Percentiles rank a stretch among this genome's conserved stretches.
Conservation (phyloP, 2,888 invertebrate species). For the Lobophora halterata region DNA sequence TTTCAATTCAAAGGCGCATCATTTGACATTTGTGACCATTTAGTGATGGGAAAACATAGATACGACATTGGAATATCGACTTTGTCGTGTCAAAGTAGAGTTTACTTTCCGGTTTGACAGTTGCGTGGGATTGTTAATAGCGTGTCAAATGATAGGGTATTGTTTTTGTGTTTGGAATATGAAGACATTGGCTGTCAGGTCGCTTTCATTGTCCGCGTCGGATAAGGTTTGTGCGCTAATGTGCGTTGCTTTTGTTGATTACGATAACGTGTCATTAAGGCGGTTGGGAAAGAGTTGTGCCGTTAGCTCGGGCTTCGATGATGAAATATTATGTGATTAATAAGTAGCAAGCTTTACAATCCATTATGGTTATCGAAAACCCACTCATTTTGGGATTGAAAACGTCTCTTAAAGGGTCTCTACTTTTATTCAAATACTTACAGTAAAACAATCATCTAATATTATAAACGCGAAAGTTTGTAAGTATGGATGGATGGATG, state of each 20-base stretch:
- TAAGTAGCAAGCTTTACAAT: conserved; percentile 9
- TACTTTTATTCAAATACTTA: too few relatives aligned
- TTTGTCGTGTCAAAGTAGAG: conserved; percentile 25
- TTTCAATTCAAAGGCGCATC: conserved; percentile 13
- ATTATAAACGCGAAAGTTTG: too few relatives aligned
- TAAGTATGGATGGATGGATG: too few relatives aligned
- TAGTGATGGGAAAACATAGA: conserved; percentile 24
- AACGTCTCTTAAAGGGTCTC: too few relatives aligned
- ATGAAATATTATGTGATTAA: conserved; percentile 19
- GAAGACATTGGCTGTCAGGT: conserved; percentile 72
- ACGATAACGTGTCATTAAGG: conserved; percentile 44
- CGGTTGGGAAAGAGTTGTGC: conserved; percentile 25
- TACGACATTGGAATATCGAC: conserved; percentile 34
- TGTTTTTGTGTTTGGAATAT: conserved; percentile 70
- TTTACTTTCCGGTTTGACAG: conserved; percentile 25
- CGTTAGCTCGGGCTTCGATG: conserved; percentile 23
- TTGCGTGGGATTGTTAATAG: conserved; percentile 51
- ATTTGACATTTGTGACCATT: conserved; percentile 32
- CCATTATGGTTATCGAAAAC: conserved; percentile 1
- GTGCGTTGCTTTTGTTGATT: conserved; percentile 36
- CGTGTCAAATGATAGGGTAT: conserved; percentile 65
- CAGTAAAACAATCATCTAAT: too few relatives aligned
- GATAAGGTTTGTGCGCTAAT: conserved; percentile 62
- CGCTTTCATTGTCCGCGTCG: conserved; percentile 51
- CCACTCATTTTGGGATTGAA: too few relatives aligned